Percentiles rank a stretch among this genome's conserved stretches.
Evolutionary conservation across 2,797 vertebrate species (phyloP).

Genomic region (Calcarius lapponicus): DNA sequence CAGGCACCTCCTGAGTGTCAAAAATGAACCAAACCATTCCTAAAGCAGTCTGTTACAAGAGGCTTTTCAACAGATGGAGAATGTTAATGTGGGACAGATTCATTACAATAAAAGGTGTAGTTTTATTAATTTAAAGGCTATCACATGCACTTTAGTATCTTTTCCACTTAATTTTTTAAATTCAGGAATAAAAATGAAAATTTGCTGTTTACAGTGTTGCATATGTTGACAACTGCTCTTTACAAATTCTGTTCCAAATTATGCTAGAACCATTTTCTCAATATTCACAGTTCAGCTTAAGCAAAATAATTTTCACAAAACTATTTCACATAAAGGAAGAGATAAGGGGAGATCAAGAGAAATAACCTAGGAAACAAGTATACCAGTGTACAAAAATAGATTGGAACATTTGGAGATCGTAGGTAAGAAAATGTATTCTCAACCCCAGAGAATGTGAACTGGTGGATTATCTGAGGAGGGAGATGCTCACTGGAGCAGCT

Average conservation of each 20-base stretch:
- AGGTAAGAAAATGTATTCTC: slow-evolving; percentile 41
- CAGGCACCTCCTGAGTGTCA: not conserved
- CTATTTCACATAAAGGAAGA: slow-evolving; percentile 19
- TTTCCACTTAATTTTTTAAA: not conserved
- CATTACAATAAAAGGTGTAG: not conserved
- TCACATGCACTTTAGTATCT: not conserved
- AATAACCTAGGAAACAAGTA: slow-evolving; percentile 67
- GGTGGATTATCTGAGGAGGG: slow-evolving; percentile 8
- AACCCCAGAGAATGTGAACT: not conserved
- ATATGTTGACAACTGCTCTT: not conserved
- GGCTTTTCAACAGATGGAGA: not conserved
- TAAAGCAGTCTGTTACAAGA: not conserved
- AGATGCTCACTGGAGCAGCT: not conserved
- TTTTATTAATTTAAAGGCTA: not conserved
- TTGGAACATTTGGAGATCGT: slow-evolving; percentile 24
- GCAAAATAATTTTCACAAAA: slow-evolving; percentile 40
- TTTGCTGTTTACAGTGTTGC: not conserved
- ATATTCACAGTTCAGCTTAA: not conserved
- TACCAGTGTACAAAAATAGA: slow-evolving; percentile 54
- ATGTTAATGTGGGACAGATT: not conserved
- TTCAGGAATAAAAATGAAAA: slow-evolving; percentile 35
- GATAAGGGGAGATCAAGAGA: not conserved
- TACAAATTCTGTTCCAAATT: not conserved
- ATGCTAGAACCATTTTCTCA: not conserved
- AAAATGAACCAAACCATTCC: not conserved